Evolutionary conservation across 2,888 invertebrate genomes (phyloP), one percentile per base, ranked within the genome.

Genomic region (Autographa pulchrina): DNA sequence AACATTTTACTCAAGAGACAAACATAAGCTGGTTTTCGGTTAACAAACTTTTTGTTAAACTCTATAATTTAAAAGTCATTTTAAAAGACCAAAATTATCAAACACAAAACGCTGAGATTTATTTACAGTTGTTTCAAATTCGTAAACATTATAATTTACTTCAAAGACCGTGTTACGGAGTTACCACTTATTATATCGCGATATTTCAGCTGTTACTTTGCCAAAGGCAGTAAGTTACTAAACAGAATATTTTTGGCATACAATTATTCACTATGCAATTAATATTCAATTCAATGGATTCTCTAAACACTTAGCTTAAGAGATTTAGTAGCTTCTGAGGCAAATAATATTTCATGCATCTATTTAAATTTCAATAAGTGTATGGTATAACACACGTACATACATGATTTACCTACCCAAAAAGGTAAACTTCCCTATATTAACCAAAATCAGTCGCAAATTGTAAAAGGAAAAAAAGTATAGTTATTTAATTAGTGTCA

Each of bases 211-310:
- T 14, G 48, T 11, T 31, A 38, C 43, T 43, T 62, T 9, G 65
- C 58, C 77, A 68, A 25, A 18, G 72, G 68, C 68, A 32, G 6
- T 56, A 56, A 16, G 18, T 65, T 68, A 62, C 61, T n/a, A 59
- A 62, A 64, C 41, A 11, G 68, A 16, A 31, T 69, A 25, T 32
- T 48, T 61, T 18, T 25, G 16, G 20, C 52, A 63, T 58, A 52
- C 60, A 61, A 58, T 76, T 43, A 75, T 77, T 80, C 60, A 70
- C 65, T 62, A 58, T 64, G 77, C 68, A 58, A 77, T 80, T 80
- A 75, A 68, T 68, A 75, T 64, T 61, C 38, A 65, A 56, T 54
- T 63, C 0, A 14, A 43, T 31, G 43, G 48, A 61, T n/a, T 54
- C 65, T 75, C n/a, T 20, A 31, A 58, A 35, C 31, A 11, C 56